Evolutionary conservation across 2,113 vertebrate genomes (phyloP).

Genomic region (Sprattus sprattus): DNA sequence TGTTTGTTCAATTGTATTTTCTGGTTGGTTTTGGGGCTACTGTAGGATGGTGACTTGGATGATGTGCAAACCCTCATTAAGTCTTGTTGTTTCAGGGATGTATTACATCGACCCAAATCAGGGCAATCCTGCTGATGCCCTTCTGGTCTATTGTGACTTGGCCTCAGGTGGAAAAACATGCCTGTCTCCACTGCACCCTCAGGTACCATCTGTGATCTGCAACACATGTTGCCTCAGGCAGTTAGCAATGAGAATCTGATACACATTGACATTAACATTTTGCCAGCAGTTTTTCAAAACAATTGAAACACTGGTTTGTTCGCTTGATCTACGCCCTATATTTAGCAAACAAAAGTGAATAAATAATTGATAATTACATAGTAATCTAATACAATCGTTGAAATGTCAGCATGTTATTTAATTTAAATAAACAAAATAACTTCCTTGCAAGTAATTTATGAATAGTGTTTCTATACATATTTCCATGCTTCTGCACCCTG

Average conservation of each 20-base stretch:
- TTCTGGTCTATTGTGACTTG: slow-evolving; percentile 80
- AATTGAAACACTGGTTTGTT: no score
- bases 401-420: not conserved
- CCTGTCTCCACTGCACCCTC: slow-evolving; percentile 64
- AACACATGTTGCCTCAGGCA: not conserved
- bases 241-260: not conserved
- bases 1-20: not conserved
- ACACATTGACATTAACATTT: not conserved
- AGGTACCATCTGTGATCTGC: slow-evolving; percentile 59
- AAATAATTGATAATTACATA: not conserved
- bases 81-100: slow-evolving; percentile 62
- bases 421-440: not conserved
- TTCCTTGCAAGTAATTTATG: not conserved
- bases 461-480: not conserved
- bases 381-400: not conserved
- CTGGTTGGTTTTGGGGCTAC: not conserved
- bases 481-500: not conserved
- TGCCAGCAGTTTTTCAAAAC: no score
- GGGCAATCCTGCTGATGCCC: slow-evolving; percentile 73
- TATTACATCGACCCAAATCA: slow-evolving; percentile 86
- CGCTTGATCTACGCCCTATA: no score
- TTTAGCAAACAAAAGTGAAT: no score
- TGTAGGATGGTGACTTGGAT: not conserved
- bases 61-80: not conserved
- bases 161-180: slow-evolving; percentile 76